These are phyloP conservation scores for Plutella xylostella DNA, from an alignment of 2,888 invertebrate genomes.

Conservation along the genomic window DNA sequence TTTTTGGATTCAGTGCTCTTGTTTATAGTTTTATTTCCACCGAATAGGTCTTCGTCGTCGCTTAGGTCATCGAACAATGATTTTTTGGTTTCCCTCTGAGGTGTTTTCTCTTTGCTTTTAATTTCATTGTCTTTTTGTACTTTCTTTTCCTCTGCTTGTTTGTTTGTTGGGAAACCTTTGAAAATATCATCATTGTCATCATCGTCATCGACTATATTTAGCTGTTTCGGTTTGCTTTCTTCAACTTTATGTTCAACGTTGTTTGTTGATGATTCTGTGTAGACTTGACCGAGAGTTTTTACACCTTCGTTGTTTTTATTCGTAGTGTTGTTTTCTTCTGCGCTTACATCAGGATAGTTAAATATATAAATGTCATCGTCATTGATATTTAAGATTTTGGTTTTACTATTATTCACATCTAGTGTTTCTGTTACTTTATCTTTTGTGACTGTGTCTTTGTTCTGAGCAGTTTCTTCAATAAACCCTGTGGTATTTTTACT, in stretches of 20 bases:
- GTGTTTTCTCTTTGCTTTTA: background rate
- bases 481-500: slow-evolving; percentile 6
- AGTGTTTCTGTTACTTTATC: background rate
- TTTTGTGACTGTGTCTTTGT: background rate
- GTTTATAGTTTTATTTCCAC: slow-evolving; percentile 22
- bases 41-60: slow-evolving; percentile 41
- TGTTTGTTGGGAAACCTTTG: background rate
- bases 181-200: slow-evolving; percentile 10
- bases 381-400: slow-evolving; percentile 4
- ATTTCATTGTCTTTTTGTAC: background rate
- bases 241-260: background rate
- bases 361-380: slow-evolving; percentile 6
- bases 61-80: slow-evolving; percentile 40
- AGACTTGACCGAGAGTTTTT: background rate
- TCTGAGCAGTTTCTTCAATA: background rate
- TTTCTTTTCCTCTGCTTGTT: background rate
- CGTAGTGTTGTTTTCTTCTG: background rate
- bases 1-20: slow-evolving; percentile 21
- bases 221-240: background rate
- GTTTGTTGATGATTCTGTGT: too few species aligned
- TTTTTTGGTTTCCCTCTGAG: slow-evolving; percentile 17
- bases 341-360: background rate
- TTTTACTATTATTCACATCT: background rate
- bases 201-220: slow-evolving; percentile 18
- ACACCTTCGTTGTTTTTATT: background rate